Conservation (phyloP, 2,888 invertebrate genomes). For the Muschampia plurimacula region DNA sequence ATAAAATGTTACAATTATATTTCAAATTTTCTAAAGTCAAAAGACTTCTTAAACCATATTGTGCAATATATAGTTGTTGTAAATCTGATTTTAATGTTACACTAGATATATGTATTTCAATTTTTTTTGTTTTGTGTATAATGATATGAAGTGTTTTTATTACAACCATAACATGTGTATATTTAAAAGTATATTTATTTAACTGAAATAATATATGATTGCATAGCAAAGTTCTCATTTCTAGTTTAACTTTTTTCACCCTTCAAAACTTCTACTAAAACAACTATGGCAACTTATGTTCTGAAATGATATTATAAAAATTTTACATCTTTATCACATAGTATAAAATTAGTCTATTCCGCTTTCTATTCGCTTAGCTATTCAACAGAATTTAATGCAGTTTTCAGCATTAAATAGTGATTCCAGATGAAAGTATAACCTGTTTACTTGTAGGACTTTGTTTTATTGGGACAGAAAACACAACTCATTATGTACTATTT, state of each 20-base stretch:
- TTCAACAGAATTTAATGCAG: no score
- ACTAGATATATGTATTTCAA: slow-evolving; percentile 19
- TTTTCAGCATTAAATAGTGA: no score
- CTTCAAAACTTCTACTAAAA: no score
- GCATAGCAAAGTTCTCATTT: slow-evolving; percentile 67
- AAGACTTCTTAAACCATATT: slow-evolving; percentile 44
- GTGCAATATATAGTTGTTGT: slow-evolving; percentile 52
- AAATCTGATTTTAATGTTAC: slow-evolving; percentile 23
- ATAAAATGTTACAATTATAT: slow-evolving; percentile 11
- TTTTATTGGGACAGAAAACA: no score
- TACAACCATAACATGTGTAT: slow-evolving; percentile 61
- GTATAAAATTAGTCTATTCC: no score
- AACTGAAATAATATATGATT: slow-evolving; percentile 76
- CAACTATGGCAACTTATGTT: no score
- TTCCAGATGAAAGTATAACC: no score
- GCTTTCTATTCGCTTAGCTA: no score
- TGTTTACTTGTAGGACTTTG: no score
- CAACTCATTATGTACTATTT: no score
- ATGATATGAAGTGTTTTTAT: slow-evolving; percentile 59
- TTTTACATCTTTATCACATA: no score
- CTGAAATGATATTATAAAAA: no score
- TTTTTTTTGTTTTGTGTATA: slow-evolving; percentile 57
- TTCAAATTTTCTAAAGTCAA: slow-evolving; percentile 6
- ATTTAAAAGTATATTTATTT: slow-evolving; percentile 70
- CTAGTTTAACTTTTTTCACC: neutral